phyloP scores from a whole-genome alignment of 2,797 vertebrate species.

The Oreonectes daqikongensis region DNA sequence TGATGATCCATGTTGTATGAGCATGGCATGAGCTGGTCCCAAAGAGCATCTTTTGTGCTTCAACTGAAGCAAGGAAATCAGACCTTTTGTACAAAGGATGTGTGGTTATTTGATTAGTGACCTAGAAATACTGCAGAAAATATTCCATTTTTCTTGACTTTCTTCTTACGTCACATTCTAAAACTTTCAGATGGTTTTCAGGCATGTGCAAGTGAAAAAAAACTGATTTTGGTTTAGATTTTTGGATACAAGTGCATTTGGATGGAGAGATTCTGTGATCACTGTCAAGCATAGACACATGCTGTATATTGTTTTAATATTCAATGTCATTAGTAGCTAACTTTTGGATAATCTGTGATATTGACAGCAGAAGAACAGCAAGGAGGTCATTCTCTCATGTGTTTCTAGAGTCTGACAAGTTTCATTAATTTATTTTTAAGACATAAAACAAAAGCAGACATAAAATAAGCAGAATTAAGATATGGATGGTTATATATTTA shows the following conservation, averaged over 20 bases:
- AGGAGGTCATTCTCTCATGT: neutral
- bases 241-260: neutral
- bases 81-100: conserved; percentile 1
- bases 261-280: neutral
- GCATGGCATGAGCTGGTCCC: neutral
- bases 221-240: neutral
- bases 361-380: too few species aligned
- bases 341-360: neutral
- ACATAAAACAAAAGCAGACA: too few species aligned
- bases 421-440: too few species aligned
- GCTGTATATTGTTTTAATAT: neutral
- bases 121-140: neutral
- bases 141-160: neutral
- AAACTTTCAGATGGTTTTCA: neutral
- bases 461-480: too few species aligned
- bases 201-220: neutral
- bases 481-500: neutral
- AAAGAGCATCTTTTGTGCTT: neutral
- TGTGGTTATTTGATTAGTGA: neutral
- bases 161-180: neutral
- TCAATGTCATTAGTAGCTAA: neutral
- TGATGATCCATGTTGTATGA: neutral
- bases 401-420: too few species aligned
- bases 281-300: neutral
- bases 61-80: neutral